Conservation (phyloP, 2,797 vertebrate genomes). For the Cyprinella venusta region DNA sequence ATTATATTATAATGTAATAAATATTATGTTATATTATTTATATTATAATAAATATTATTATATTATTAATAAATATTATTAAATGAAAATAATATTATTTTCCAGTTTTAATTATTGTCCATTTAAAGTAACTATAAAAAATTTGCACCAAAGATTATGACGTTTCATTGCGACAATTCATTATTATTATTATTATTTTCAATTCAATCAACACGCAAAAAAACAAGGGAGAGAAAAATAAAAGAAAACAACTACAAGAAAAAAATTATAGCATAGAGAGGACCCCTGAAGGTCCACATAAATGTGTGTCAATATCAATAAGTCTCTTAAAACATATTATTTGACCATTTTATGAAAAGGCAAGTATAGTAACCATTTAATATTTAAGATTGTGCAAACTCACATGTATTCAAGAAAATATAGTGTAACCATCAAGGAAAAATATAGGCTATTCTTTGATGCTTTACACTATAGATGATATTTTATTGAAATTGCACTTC, state of each 20-base stretch:
- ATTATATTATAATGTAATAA: no score
- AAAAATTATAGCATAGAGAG: background rate
- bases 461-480: background rate
- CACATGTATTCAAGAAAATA: background rate
- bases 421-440: no score
- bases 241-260: background rate
- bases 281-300: background rate
- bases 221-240: background rate
- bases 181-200: background rate
- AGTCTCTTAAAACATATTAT: background rate
- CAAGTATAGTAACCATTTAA: background rate
- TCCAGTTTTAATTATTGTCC: background rate
- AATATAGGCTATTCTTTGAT: background rate
- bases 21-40: no score
- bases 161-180: background rate
- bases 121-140: background rate
- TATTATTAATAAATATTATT: no score
- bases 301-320: background rate
- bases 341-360: background rate
- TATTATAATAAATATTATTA: no score
- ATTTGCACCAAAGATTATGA: background rate
- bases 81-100: no score
- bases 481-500: constrained; percentile 19
- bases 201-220: background rate
- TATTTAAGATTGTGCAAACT: background rate